phyloP scores from a whole-genome alignment of 2,797 vertebrate species.

The Aphelocoma californica region DNA sequence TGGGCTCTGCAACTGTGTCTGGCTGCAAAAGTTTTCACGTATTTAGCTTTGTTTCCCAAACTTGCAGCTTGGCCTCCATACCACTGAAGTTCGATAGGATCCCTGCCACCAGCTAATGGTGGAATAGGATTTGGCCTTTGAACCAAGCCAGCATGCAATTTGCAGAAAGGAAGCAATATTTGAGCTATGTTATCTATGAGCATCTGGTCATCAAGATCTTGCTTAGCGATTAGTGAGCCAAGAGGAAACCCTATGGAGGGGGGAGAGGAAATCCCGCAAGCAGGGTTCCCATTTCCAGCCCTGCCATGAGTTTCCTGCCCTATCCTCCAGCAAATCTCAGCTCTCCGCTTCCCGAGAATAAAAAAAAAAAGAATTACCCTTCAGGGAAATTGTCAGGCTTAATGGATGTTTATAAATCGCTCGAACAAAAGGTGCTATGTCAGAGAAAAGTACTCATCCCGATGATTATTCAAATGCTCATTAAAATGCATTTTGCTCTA shows the following conservation, averaged over 20 bases:
- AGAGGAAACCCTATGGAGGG: neutral
- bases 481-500: conserved; percentile 50
- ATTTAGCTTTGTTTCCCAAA: neutral
- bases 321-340: neutral
- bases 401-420: conserved; percentile 53
- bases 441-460: conserved; percentile 38
- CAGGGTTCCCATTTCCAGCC: conserved; percentile 25
- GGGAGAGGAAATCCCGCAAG: neutral
- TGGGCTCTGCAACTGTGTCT: rapidly evolving
- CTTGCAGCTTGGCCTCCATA: neutral
- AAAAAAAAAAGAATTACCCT: neutral
- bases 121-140: conserved; percentile 53
- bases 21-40: neutral
- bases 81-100: neutral
- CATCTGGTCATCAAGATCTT: conserved; percentile 54
- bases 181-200: conserved; percentile 8
- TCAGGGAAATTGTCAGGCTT: conserved; percentile 36
- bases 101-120: neutral
- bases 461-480: conserved; percentile 55
- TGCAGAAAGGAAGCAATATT: conserved; percentile 54
- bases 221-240: neutral
- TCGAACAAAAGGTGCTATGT: conserved; percentile 48
- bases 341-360: neutral
- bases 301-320: neutral
- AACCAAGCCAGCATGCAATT: conserved; percentile 2